These are phyloP conservation scores for Sardinella longiceps DNA, from an alignment of 2,797 vertebrate species.

Conservation along the genomic window DNA sequence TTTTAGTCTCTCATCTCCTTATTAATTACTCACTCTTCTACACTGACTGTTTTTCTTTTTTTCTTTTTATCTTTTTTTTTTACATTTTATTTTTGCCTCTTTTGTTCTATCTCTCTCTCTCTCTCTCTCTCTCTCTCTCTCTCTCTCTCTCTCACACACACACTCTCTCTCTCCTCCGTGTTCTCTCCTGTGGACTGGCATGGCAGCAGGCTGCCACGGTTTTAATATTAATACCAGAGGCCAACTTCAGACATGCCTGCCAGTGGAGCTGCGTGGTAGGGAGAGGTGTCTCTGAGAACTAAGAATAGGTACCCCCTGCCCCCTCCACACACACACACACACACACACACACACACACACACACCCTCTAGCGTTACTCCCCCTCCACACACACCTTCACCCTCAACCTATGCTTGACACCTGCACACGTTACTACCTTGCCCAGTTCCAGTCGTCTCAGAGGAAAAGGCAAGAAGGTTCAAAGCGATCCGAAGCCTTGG, in stretches of 20 bases:
- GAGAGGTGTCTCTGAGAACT: conserved; percentile 13
- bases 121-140: not conserved
- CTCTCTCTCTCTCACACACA: not conserved
- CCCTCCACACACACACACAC: not conserved
- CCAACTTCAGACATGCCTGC: conserved; percentile 16
- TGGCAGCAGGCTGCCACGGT: conserved; percentile 24
- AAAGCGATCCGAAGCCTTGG: too few species aligned
- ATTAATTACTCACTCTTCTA: not conserved
- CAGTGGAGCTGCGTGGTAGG: not conserved
- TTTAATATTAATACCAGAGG: conserved; percentile 39
- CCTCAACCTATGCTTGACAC: not conserved
- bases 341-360: not conserved
- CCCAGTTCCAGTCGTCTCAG: not conserved
- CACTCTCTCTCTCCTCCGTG: not conserved
- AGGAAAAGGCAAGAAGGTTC: not conserved
- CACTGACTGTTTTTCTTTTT: not conserved
- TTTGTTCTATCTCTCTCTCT: too few species aligned
- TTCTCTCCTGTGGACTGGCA: conserved; percentile 39
- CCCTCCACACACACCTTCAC: too few species aligned
- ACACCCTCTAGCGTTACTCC: too few species aligned
- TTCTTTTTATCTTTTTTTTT: too few species aligned
- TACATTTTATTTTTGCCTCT: not conserved
- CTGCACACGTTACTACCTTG: not conserved
- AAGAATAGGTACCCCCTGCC: not conserved
- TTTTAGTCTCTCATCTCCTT: not conserved